Conservation (phyloP, 2,113 vertebrate species). For the Seriola dumerili region DNA sequence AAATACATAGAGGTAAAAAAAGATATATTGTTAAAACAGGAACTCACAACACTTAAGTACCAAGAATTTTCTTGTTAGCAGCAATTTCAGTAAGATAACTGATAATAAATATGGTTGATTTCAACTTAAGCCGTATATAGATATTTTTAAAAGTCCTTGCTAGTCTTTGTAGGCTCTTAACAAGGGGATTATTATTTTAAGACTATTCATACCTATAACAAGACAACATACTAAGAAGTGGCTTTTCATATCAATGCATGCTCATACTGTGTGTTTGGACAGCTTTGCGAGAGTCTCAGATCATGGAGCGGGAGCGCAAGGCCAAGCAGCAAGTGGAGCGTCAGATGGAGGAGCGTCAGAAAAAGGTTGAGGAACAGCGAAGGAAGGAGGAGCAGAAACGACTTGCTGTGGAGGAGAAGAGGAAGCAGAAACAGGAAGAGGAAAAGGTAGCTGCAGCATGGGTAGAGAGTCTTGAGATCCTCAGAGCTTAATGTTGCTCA, state of each 20-base stretch:
- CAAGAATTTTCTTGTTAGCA: not conserved
- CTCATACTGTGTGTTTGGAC: slow-evolving; percentile 2
- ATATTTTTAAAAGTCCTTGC: not conserved
- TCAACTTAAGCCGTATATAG: not conserved
- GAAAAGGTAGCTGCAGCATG: slow-evolving; percentile 87
- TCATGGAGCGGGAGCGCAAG: slow-evolving; percentile 94
- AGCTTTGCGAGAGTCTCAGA: slow-evolving; percentile 91
- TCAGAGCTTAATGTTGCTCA: not conserved
- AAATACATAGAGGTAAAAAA: not conserved
- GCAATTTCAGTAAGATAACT: not conserved
- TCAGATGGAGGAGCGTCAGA: slow-evolving; percentile 93
- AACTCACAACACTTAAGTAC: not conserved
- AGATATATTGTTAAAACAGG: not conserved
- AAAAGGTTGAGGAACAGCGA: slow-evolving; percentile 91
- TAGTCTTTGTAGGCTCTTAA: not conserved
- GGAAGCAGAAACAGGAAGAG: slow-evolving; percentile 92
- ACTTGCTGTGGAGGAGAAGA: slow-evolving; percentile 91
- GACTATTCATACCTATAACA: not conserved
- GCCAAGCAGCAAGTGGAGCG: slow-evolving; percentile 92
- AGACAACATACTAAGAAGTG: not conserved
- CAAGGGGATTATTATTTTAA: not conserved
- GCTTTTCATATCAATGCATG: not conserved
- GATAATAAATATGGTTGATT: not conserved
- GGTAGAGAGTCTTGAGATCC: not conserved
- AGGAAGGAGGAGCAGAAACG: slow-evolving; percentile 93